Conservation (phyloP, 2,888 invertebrate genomes). For the Masnerella sp. region DNA sequence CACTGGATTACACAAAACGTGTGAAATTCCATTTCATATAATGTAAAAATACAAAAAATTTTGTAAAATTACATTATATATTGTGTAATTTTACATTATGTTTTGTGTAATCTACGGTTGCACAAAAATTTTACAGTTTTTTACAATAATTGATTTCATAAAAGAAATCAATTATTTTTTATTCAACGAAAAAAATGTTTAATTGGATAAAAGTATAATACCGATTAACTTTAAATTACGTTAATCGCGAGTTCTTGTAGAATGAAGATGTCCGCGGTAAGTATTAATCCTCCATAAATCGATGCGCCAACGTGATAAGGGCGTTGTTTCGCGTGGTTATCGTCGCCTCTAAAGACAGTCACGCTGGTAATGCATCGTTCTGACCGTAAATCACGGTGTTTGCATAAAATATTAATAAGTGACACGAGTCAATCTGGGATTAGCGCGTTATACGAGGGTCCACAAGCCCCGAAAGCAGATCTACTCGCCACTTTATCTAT, state of each 20-base stretch:
- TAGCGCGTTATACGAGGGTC: constrained; percentile 64
- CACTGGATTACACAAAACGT: too few species aligned
- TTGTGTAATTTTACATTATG: too few species aligned
- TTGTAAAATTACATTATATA: too few species aligned
- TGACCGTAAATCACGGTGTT: constrained; percentile 75
- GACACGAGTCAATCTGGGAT: constrained; percentile 78
- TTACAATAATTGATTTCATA: too few species aligned
- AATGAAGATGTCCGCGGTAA: constrained; percentile 51
- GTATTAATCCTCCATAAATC: constrained; percentile 54
- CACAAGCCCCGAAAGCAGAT: constrained; percentile 52
- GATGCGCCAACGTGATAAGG: constrained; percentile 55
- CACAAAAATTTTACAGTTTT: neutral
- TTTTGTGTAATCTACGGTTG: too few species aligned
- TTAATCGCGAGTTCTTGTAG: constrained; percentile 21
- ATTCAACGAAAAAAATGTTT: neutral
- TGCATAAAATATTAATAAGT: constrained; percentile 78
- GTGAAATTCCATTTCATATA: too few species aligned
- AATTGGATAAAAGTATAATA: constrained; percentile 6
- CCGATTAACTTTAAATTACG: constrained; percentile 20
- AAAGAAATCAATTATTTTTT: neutral
- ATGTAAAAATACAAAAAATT: too few species aligned
- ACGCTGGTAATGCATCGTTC: constrained; percentile 64
- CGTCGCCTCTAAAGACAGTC: constrained; percentile 62
- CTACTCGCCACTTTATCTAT: constrained; percentile 74
- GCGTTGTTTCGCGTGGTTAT: constrained; percentile 67